phyloP scores from a whole-genome alignment of 2,797 vertebrate genomes.

The Poecilia wingei region DNA sequence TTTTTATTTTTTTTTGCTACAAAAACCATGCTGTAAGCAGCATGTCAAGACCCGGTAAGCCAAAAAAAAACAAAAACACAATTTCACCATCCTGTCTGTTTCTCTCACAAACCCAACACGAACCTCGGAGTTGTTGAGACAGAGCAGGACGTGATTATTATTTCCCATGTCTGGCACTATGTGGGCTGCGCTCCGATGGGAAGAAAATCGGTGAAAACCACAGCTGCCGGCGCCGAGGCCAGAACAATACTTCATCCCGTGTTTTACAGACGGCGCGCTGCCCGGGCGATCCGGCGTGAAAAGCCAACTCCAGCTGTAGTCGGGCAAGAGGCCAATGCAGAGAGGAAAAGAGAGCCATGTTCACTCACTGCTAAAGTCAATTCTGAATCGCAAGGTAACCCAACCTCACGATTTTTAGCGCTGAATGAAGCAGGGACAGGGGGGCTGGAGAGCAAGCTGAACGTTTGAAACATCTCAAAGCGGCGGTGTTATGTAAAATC shows the following conservation, averaged over 20 bases:
- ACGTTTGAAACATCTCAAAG: background rate
- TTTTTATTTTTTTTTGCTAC: no score
- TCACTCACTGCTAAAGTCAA: conserved; percentile 10
- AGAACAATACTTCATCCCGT: conserved; percentile 2
- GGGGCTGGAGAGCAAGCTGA: background rate
- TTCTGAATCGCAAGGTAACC: background rate
- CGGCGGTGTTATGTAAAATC: no score
- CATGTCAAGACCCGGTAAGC: background rate
- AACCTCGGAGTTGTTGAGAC: background rate
- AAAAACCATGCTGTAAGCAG: no score
- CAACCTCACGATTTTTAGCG: background rate
- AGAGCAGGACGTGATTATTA: background rate
- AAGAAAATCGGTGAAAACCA: conserved; percentile 9
- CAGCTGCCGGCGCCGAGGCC: conserved; percentile 2
- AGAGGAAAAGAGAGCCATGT: background rate
- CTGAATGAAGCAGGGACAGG: background rate
- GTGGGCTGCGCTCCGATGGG: background rate
- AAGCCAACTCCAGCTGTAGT: background rate
- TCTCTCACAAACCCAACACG: conserved; percentile 3
- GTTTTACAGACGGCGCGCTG: background rate
- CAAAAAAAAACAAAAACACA: background rate
- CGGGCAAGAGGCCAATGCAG: background rate
- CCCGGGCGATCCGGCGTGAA: background rate
- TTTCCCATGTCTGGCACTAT: background rate
- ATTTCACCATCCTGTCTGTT: background rate